These are phyloP conservation scores for Octopus sinensis DNA, from an alignment of 1,140 invertebrate genomes.

Conservation along the genomic window DNA sequence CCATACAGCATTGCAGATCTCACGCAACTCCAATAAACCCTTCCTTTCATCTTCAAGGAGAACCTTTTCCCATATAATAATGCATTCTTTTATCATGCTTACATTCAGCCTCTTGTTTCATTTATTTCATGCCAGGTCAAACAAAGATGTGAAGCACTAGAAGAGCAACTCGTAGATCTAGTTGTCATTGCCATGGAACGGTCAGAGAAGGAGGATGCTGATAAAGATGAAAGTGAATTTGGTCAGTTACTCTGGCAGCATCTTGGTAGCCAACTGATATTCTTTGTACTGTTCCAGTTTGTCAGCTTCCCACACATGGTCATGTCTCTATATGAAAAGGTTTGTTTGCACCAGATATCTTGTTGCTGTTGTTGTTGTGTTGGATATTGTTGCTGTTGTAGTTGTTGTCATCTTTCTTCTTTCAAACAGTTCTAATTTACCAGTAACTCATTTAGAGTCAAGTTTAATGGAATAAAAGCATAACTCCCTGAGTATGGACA, in stretches of 20 bases:
- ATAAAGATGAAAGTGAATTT: constrained; percentile 65
- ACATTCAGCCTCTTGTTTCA: background rate
- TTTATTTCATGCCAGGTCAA: constrained; percentile 67
- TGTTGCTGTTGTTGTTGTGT: no score
- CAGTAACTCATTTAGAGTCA: no score
- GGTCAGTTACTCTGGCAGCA: constrained; percentile 88
- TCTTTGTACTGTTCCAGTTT: constrained; percentile 92
- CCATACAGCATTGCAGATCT: no score
- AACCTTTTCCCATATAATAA: background rate
- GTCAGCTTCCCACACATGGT: constrained; percentile 90
- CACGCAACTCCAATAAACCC: no score
- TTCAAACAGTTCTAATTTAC: no score
- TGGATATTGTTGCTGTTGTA: no score
- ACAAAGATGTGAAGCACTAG: constrained; percentile 81
- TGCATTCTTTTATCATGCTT: background rate
- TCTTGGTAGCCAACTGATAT: constrained; percentile 90
- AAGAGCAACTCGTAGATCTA: constrained; percentile 89
- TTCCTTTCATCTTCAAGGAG: no score
- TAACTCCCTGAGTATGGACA: no score
- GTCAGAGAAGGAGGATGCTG: constrained; percentile 67
- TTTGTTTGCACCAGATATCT: constrained; percentile 40
- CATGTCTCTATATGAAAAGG: constrained; percentile 80
- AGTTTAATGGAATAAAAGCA: no score
- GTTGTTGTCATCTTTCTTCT: no score
- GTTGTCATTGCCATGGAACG: constrained; percentile 89